Evolutionary conservation across 2,113 vertebrate species (phyloP).

Genomic region (Urocynchramus pylzowi): DNA sequence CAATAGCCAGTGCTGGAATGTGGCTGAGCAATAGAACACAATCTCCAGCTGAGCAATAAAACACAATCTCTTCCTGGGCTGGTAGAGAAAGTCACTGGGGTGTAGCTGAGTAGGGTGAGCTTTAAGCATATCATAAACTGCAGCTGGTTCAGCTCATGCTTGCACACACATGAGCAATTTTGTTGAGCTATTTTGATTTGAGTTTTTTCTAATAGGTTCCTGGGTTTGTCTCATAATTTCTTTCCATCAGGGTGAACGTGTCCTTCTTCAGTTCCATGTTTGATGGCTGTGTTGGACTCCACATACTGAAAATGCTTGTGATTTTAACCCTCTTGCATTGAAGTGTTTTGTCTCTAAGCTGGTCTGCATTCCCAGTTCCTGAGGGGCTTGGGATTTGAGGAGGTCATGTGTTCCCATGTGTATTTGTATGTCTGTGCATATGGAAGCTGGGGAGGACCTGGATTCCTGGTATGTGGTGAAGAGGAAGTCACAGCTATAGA

Average conservation of each 20-base stretch:
- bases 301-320: neutral
- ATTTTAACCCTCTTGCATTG: neutral
- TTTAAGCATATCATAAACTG: neutral
- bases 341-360: neutral
- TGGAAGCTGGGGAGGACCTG: rapidly evolving
- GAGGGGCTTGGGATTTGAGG: neutral
- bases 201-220: neutral
- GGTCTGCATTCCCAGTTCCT: neutral
- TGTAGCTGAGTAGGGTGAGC: neutral
- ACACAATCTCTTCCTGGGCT: neutral
- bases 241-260: neutral
- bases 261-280: neutral
- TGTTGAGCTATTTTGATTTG: neutral
- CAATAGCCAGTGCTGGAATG: neutral
- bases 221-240: neutral
- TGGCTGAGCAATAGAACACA: neutral
- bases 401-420: neutral
- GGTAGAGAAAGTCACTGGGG: neutral
- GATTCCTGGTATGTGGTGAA: neutral
- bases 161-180: neutral
- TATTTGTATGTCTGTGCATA: neutral
- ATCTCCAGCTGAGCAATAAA: neutral
- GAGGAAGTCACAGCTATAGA: neutral
- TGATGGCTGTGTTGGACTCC: neutral
- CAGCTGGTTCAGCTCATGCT: neutral